These are phyloP conservation scores for Mizuhopecten yessoensis DNA, from an alignment of 1,140 invertebrate genomes.

Conservation along the genomic window DNA sequence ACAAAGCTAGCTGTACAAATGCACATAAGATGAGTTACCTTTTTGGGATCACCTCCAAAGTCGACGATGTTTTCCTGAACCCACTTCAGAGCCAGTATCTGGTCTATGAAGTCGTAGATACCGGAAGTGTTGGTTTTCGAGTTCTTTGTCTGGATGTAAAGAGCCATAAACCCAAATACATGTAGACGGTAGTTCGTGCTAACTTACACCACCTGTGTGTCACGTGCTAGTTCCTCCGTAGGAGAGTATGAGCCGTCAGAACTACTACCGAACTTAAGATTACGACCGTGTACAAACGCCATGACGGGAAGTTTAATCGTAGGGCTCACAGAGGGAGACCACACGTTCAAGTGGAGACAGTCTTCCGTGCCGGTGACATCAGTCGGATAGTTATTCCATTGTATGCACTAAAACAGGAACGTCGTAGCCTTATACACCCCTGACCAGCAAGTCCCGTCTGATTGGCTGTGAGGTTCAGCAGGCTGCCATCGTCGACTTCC, in stretches of 20 bases:
- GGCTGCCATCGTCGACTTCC: conserved; percentile 87
- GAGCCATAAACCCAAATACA: conserved; percentile 88
- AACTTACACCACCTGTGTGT: conserved; percentile 96
- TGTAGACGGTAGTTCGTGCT: conserved; percentile 92
- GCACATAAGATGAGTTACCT: too few relatives aligned
- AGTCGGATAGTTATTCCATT: conserved; percentile 82
- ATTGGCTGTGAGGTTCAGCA: conserved; percentile 71
- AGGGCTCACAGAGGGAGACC: conserved; percentile 63
- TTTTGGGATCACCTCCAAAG: too few relatives aligned
- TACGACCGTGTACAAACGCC: conserved; percentile 91
- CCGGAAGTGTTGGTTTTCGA: too few relatives aligned
- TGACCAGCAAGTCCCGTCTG: conserved; percentile 60
- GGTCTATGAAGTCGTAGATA: too few relatives aligned
- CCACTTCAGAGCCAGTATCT: too few relatives aligned
- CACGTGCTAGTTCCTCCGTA: conserved; percentile 72
- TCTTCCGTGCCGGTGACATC: conserved; percentile 65
- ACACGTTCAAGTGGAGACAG: conserved; percentile 73
- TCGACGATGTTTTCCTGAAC: too few relatives aligned
- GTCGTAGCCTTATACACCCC: conserved; percentile 56
- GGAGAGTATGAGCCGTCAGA: conserved; percentile 44
- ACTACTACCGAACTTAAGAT: conserved; percentile 87
- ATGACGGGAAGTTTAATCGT: conserved; percentile 86
- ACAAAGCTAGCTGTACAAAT: too few relatives aligned
- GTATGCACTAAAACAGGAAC: conserved; percentile 62
- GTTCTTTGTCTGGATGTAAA: conserved; percentile 85